Conservation (phyloP, 1,140 invertebrate species). For the Meloidogyne hapla region DNA sequence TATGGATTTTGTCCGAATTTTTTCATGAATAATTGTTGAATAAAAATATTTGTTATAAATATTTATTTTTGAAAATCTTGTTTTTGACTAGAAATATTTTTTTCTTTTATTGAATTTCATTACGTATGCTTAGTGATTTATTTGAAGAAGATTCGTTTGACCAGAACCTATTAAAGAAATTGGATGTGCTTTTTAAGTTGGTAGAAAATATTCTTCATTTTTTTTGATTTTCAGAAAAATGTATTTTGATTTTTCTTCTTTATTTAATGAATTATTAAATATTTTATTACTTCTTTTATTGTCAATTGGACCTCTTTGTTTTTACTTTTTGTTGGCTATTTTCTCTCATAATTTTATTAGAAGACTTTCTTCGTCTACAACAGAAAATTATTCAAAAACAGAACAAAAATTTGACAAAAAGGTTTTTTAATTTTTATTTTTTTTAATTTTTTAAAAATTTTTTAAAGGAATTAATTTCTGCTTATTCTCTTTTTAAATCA, state of each 20-base stretch:
- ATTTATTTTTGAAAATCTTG: no score
- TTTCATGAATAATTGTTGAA: no score
- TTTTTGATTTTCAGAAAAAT: background rate
- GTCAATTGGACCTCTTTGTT: conserved; percentile 10
- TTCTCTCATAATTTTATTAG: conserved; percentile 14
- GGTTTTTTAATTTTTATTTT: conserved; percentile 9
- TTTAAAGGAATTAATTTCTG: conserved; percentile 24
- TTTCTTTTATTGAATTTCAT: no score
- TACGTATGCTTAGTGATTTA: no score
- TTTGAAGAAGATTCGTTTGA: no score
- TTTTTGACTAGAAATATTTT: no score
- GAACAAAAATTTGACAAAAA: conserved; percentile 22
- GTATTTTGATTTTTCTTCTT: background rate
- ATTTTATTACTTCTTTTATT: conserved; percentile 14
- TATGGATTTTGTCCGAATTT: no score
- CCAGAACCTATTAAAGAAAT: no score
- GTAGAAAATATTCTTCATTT: no score
- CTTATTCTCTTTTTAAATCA: conserved; percentile 20
- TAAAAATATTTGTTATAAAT: no score
- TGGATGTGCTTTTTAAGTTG: no score
- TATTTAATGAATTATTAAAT: background rate
- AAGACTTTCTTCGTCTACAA: background rate
- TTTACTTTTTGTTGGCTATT: conserved; percentile 8
- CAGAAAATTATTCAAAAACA: background rate
- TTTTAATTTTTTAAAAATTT: conserved; percentile 14